These are phyloP conservation scores for Falcunculus frontatus DNA, from an alignment of 2,113 vertebrate species.

Conservation along the genomic window DNA sequence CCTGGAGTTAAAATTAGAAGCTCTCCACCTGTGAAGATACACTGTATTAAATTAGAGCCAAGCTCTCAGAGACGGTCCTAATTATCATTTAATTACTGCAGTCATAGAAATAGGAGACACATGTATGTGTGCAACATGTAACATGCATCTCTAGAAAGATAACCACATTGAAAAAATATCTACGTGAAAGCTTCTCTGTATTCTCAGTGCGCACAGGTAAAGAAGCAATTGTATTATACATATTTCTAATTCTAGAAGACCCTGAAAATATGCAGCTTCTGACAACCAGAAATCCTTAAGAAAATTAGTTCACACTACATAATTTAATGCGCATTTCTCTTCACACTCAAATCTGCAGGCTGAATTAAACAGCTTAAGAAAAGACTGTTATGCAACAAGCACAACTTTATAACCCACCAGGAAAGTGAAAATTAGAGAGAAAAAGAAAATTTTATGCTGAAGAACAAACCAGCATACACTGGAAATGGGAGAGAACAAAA, in stretches of 20 bases:
- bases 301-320: not conserved
- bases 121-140: not conserved
- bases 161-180: not conserved
- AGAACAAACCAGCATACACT: not conserved
- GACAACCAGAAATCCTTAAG: not conserved
- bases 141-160: not conserved
- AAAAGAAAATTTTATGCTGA: not conserved
- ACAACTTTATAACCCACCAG: not conserved
- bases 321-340: not conserved
- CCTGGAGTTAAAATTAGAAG: not conserved
- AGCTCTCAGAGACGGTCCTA: not conserved
- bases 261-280: not conserved
- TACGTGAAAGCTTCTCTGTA: not conserved
- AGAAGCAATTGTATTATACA: not conserved
- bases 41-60: not conserved
- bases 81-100: not conserved
- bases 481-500: not conserved
- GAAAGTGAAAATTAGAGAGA: not conserved
- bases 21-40: not conserved
- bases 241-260: not conserved
- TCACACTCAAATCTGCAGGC: not conserved
- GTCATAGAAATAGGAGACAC: not conserved
- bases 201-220: not conserved
- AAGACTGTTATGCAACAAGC: not conserved
- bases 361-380: slow-evolving; percentile 2